A percentile compares a stretch with the other conserved stretches of the same genome.
phyloP scores from a whole-genome alignment of 2,888 invertebrate genomes.

The Erynnis tages region DNA sequence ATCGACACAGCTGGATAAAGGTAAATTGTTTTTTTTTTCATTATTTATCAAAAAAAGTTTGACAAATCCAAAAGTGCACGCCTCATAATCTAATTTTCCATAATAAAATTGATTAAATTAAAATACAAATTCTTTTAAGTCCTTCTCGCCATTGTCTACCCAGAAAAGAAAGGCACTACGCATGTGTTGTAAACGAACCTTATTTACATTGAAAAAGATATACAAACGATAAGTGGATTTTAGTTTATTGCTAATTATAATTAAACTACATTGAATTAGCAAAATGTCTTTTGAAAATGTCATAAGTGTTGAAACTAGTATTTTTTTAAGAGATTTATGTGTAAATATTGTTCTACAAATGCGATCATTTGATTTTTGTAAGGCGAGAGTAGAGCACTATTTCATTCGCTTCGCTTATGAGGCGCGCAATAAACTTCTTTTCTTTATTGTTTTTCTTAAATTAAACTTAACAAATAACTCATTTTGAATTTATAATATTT shows the following conservation, averaged over 20 bases:
- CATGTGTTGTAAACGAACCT: slow-evolving; percentile 7
- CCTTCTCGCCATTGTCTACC: slow-evolving; percentile 10
- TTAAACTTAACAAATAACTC: slow-evolving; percentile 18
- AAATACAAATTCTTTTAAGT: slow-evolving; percentile 12
- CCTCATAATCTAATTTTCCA: slow-evolving; percentile 7
- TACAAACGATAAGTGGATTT: slow-evolving; percentile 14
- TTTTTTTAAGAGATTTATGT: slow-evolving; percentile 8
- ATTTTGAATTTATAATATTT: slow-evolving; percentile 17
- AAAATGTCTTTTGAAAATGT: slow-evolving; percentile 9
- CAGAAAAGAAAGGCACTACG: slow-evolving; percentile 15
- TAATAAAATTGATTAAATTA: slow-evolving; percentile 11
- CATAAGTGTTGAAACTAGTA: slow-evolving; percentile 1
- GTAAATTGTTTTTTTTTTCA: slow-evolving; percentile 13
- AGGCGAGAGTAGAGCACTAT: slow-evolving; percentile 3
- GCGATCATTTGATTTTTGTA: slow-evolving; percentile 2
- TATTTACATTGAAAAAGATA: slow-evolving; percentile 11
- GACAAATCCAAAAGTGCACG: slow-evolving; percentile 12
- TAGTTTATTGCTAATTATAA: slow-evolving; percentile 18
- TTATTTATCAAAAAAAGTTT: slow-evolving; percentile 10
- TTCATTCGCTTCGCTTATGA: background rate
- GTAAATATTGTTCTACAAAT: slow-evolving; percentile 17
- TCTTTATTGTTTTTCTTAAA: background rate
- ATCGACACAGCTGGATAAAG: slow-evolving; percentile 8
- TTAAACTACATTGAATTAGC: slow-evolving; percentile 19
- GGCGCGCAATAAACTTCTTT: too few species aligned